A percentile compares a stretch with the other conserved stretches of the same genome.
These are phyloP conservation scores for Cordilura impudica DNA, from an alignment of 2,888 invertebrate species.

Conservation along the genomic window DNA sequence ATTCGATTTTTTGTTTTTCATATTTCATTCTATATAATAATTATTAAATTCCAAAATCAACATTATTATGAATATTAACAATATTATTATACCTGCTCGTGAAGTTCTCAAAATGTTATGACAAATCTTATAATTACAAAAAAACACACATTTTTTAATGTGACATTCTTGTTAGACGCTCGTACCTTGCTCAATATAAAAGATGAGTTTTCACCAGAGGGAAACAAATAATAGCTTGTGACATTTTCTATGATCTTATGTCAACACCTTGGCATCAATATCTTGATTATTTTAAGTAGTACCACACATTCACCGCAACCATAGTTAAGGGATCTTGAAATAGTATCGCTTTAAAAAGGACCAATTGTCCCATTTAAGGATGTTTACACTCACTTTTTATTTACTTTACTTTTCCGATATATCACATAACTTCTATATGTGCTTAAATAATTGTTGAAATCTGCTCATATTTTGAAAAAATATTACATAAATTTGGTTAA, in stretches of 20 bases:
- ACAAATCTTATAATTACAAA: not conserved
- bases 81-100: not conserved
- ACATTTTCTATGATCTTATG: too few species aligned
- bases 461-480: not conserved
- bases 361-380: too few species aligned
- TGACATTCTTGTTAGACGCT: too few species aligned
- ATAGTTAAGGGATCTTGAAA: too few species aligned
- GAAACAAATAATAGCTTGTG: too few species aligned
- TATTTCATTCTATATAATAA: not conserved
- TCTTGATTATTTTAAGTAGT: too few species aligned
- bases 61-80: not conserved
- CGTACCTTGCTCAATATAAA: too few species aligned
- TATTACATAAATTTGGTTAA: constrained; percentile 25
- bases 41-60: constrained; percentile 3
- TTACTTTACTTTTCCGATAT: not conserved
- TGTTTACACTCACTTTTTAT: not conserved
- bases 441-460: not conserved
- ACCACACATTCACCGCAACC: too few species aligned
- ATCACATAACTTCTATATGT: not conserved
- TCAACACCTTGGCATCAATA: too few species aligned
- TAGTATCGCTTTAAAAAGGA: too few species aligned
- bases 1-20: not conserved
- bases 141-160: too few species aligned
- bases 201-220: too few species aligned
- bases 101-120: not conserved